A percentile compares a stretch with the other conserved stretches of the same genome.
phyloP scores from a whole-genome alignment of 2,113 vertebrate genomes.

The Loxodonta africana region DNA sequence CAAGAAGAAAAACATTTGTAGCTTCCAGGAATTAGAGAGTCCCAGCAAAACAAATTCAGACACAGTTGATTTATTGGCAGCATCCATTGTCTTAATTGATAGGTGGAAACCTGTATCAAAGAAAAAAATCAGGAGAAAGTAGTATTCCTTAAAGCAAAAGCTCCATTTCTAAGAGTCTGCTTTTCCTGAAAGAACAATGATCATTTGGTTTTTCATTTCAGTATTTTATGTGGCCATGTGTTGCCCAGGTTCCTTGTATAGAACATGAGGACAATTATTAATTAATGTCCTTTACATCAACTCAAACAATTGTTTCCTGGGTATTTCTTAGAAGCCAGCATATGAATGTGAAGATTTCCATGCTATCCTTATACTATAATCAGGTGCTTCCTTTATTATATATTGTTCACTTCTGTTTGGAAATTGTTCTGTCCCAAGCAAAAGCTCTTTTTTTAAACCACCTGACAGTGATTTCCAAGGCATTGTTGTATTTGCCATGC shows the following conservation, averaged over 20 bases:
- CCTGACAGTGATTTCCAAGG: neutral
- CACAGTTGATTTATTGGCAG: slow-evolving; percentile 66
- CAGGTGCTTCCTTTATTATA: neutral
- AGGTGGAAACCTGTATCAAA: slow-evolving; percentile 31
- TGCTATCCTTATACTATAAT: neutral
- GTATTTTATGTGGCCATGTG: neutral
- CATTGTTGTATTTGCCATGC: neutral
- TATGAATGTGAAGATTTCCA: neutral
- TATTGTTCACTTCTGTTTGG: neutral
- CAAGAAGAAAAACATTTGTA: slow-evolving; percentile 71
- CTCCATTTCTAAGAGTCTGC: neutral
- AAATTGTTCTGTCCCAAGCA: neutral
- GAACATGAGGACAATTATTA: neutral
- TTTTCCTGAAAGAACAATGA: neutral
- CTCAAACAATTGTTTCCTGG: neutral
- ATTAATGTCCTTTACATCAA: neutral
- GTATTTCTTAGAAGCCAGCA: neutral
- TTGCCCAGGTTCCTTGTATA: neutral
- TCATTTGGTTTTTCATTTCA: neutral
- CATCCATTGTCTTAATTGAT: slow-evolving; percentile 53
- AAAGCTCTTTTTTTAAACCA: neutral
- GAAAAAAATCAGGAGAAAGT: neutral
- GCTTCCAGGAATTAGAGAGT: slow-evolving; percentile 71
- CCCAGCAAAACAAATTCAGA: slow-evolving; percentile 81
- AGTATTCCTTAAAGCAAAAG: neutral